Percentiles rank a stretch among this genome's conserved stretches.
Conservation (phyloP, 2,113 vertebrate species). For the Perccottus glenii region DNA sequence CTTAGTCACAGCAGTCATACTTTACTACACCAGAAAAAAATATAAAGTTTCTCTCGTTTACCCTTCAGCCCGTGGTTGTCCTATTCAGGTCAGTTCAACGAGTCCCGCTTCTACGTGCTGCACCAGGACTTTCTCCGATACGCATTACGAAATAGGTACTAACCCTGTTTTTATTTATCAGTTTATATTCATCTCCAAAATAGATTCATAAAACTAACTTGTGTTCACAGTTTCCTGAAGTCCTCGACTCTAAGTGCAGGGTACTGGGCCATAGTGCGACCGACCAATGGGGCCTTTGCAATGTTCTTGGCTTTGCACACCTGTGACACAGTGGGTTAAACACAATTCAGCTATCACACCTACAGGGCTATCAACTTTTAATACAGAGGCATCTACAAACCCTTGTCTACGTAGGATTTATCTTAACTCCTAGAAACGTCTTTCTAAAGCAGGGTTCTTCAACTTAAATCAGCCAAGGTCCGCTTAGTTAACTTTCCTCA, state of each 20-base stretch:
- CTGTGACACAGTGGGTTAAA: slow-evolving; percentile 84
- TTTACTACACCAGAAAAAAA: no score
- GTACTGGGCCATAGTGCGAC: slow-evolving; percentile 83
- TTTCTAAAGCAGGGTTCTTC: no score
- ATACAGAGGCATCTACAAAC: no score
- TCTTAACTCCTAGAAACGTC: no score
- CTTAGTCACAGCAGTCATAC: no score
- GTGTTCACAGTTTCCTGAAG: slow-evolving; percentile 82
- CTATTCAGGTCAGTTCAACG: slow-evolving; percentile 70
- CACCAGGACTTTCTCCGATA: slow-evolving; percentile 90
- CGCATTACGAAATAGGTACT: slow-evolving; percentile 88
- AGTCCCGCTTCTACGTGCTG: slow-evolving; percentile 81
- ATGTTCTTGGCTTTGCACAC: slow-evolving; percentile 88
- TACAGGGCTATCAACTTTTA: no score
- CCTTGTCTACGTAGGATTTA: no score
- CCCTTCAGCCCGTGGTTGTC: slow-evolving; percentile 70
- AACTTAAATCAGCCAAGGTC: no score
- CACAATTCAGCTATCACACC: neutral
- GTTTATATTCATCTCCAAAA: neutral
- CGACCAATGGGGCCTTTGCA: slow-evolving; percentile 86
- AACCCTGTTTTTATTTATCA: neutral
- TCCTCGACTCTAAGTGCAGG: slow-evolving; percentile 65
- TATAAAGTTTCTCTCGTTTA: neutral
- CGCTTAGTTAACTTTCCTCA: no score
- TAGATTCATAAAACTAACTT: neutral